These are phyloP conservation scores for Synanthedon formicaeformis DNA, from an alignment of 2,888 invertebrate genomes.

Conservation along the genomic window DNA sequence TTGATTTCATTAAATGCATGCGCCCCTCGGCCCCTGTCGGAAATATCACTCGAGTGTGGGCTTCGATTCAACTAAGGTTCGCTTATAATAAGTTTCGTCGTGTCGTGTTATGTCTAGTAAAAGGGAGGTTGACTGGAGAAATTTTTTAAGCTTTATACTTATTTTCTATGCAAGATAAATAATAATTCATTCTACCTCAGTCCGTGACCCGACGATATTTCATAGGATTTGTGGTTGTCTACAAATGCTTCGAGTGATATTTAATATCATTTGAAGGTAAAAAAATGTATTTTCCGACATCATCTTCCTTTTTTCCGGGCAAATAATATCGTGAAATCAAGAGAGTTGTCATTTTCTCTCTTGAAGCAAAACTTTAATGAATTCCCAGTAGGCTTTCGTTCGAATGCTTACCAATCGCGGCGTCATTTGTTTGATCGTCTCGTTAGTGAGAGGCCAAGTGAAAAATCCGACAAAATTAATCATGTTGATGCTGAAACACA, in stretches of 20 bases:
- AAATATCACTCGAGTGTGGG: conserved; percentile 65
- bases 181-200: conserved; percentile 26
- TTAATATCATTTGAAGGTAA: conserved; percentile 13
- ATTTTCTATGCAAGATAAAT: conserved; percentile 16
- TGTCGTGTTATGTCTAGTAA: conserved; percentile 27
- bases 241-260: conserved; percentile 8
- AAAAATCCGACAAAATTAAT: conserved; percentile 65
- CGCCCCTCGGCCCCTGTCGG: conserved; percentile 64
- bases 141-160: conserved; percentile 17
- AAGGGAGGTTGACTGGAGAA: conserved; percentile 19
- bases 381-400: conserved; percentile 46
- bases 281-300: conserved; percentile 16
- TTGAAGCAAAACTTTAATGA: conserved; percentile 37
- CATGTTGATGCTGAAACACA: conserved; percentile 60
- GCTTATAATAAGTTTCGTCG: conserved; percentile 45
- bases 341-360: conserved; percentile 25
- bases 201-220: conserved; percentile 38
- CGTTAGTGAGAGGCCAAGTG: conserved; percentile 50
- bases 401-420: conserved; percentile 46
- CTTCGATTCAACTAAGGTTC: conserved; percentile 41
- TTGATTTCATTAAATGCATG: conserved; percentile 71
- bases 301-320: conserved; percentile 12
- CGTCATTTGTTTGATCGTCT: conserved; percentile 58
- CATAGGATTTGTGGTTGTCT: conserved; percentile 31
- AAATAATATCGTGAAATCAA: conserved; percentile 36